A percentile compares a stretch with the other conserved stretches of the same genome.
These are phyloP conservation scores for Coregonus ussuriensis DNA, from an alignment of 2,797 vertebrate species.

Conservation along the genomic window DNA sequence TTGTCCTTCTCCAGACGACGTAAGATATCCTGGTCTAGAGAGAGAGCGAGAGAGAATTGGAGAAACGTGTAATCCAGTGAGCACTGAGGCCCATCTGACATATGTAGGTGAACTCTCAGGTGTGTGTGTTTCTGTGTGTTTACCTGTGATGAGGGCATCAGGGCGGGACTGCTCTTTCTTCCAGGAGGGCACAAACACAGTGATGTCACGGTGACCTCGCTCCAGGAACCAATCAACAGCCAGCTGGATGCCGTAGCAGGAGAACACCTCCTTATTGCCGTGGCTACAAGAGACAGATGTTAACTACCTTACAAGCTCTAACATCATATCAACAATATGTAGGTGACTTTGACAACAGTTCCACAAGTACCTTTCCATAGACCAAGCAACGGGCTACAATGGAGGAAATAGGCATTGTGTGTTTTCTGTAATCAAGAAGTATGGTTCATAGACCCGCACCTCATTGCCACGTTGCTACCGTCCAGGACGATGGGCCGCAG, in stretches of 20 bases:
- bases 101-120: neutral
- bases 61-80: neutral
- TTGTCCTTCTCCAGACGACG: slow-evolving; percentile 91
- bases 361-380: neutral
- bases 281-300: slow-evolving; percentile 74
- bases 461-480: slow-evolving; percentile 98
- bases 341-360: neutral
- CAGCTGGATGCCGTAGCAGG: slow-evolving; percentile 93
- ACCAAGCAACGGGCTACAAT: neutral
- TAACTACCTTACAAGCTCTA: neutral
- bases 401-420: neutral
- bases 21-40: slow-evolving; percentile 87
- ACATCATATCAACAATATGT: neutral
- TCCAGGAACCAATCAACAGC: slow-evolving; percentile 95
- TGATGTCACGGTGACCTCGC: slow-evolving; percentile 90
- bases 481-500: slow-evolving; percentile 92
- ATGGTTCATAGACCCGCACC: slow-evolving; percentile 73
- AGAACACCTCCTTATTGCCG: slow-evolving; percentile 97
- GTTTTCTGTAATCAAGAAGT: neutral
- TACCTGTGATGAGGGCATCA: slow-evolving; percentile 92
- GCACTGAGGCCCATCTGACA: neutral
- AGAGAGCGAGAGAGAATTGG: neutral
- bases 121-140: slow-evolving; percentile 17
- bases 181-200: slow-evolving; percentile 94
- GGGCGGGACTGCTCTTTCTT: slow-evolving; percentile 93